Base-by-base conservation (phyloP, 2,797 vertebrate genomes). In the Peromyscus melanophrys region DNA sequence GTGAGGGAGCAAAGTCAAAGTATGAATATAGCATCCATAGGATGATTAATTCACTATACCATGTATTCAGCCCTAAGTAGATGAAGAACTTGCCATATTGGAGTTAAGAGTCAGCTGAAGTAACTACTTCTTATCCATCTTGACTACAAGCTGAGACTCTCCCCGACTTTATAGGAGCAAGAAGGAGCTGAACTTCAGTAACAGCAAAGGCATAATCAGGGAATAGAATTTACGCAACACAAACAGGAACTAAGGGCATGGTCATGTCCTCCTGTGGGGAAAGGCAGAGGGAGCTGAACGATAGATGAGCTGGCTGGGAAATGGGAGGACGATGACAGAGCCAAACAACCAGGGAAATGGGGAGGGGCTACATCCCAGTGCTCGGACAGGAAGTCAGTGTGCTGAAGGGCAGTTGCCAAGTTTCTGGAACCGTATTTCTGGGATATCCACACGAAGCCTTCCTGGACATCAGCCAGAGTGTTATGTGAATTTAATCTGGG, bases 1-100 rank as follows among this genome's bases (percentile, higher is more conserved):
- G 69, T 49, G 31, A 95, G 83, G 52, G 23, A 71, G 63, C 71
- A 90, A 85, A 94, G 37, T 78, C 92, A 85, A 40, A 77, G 40
- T 25, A 81, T 31, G 52, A 81, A 55, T 81, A 7, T 17, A 55
- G 29, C 55, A 25, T 73, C 67, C 31, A 37, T 49, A 89, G 76
- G 31, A 85, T 63, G 55, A 93, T 96, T 80, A 89, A 71, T 88
- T 86, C 52, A 37, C 52, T 55, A 37, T 0, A 0, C 11, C 27
- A 37, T 2, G 1, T 49, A n/a, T 76, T 95, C 77, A 78, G 81
- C 17, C 87, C 75, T 78, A 82, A 71, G 25, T 76, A 90, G 82
- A 93, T 73, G 52, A 90, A 92, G 21, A 90, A 23, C 43, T 1
- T 83, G 49, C 49, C 43, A 21, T 7, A 12, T 71, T 29, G 27